A percentile compares a stretch with the other conserved stretches of the same genome.
Conservation (phyloP, 2,113 vertebrate species). For the Ellobius talpinus region DNA sequence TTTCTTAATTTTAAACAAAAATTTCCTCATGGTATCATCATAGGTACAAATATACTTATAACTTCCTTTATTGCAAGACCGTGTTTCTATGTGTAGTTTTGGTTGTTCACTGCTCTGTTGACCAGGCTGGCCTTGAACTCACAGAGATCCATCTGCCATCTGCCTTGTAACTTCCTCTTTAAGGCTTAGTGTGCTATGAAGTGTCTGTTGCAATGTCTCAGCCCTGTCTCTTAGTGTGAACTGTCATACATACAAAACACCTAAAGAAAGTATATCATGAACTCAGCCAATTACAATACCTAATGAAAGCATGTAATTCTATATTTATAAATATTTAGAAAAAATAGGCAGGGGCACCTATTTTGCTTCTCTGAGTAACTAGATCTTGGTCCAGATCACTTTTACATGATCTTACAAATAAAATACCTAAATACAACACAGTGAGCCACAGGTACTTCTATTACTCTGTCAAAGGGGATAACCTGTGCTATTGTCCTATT, state of each 20-base stretch:
- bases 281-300: neutral
- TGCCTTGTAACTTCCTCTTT: neutral
- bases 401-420: neutral
- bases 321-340: conserved; percentile 17
- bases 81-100: neutral
- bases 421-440: neutral
- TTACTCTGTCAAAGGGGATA: neutral
- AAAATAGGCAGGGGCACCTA: neutral
- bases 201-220: neutral
- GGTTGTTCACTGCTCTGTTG: neutral
- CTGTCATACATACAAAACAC: neutral
- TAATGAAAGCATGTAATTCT: neutral
- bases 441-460: neutral
- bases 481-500: neutral
- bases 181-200: neutral
- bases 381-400: neutral
- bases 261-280: neutral
- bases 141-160: neutral
- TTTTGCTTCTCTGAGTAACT: neutral
- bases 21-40: neutral
- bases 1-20: neutral
- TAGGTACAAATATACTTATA: neutral
- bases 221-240: neutral
- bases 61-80: neutral
- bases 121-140: neutral